Conservation (phyloP, 1,140 invertebrate genomes). For the Ridgeia piscesae region DNA sequence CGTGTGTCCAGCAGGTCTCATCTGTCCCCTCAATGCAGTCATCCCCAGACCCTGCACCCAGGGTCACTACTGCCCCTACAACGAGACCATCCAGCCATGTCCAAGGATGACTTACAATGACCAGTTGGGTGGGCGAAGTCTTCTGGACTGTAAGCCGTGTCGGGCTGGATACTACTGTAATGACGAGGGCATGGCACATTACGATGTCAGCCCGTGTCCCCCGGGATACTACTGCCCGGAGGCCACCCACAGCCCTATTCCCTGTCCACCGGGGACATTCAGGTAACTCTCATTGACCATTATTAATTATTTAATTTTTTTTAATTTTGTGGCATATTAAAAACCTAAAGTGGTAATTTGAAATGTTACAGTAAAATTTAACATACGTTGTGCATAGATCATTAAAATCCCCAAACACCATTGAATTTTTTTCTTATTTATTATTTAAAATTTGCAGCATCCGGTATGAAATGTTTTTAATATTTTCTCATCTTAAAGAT, state of each 20-base stretch:
- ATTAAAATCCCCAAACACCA: too few species aligned
- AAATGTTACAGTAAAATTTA: not conserved
- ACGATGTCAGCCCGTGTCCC: constrained; percentile 44
- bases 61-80: constrained; percentile 45
- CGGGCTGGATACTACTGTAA: constrained; percentile 50
- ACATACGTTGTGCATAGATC: not conserved
- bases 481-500: too few species aligned
- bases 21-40: constrained; percentile 38
- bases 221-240: constrained; percentile 48
- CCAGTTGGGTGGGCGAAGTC: constrained; percentile 40
- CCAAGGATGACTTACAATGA: constrained; percentile 45
- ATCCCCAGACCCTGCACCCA: constrained; percentile 40
- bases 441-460: too few species aligned
- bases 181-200: constrained; percentile 43
- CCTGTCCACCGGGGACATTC: constrained; percentile 51
- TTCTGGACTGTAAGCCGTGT: constrained; percentile 45
- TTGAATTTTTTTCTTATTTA: too few species aligned
- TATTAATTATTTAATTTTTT: not conserved
- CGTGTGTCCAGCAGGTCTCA: constrained; percentile 47
- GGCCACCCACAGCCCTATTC: constrained; percentile 36
- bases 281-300: constrained; percentile 33
- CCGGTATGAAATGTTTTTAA: too few species aligned
- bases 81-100: constrained; percentile 35
- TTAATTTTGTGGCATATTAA: not conserved
- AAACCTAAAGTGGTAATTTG: not conserved